These are phyloP conservation scores for Montipora capricornis DNA, from an alignment of 64 coral and sea anemone genomes.

Conservation along the genomic window DNA sequence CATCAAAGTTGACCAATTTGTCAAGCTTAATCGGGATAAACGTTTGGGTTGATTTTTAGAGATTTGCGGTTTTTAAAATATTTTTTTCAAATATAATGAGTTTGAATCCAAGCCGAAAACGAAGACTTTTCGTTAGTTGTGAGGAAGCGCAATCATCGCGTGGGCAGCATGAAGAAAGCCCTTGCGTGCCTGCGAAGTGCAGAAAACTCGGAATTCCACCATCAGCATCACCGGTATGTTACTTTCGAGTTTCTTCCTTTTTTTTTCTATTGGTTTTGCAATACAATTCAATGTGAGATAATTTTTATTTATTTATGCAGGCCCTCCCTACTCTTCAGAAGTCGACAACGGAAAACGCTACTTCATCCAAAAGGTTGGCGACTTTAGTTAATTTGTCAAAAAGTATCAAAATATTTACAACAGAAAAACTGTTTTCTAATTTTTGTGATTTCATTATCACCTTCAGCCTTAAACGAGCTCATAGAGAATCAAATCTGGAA, in stretches of 20 bases:
- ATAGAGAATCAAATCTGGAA: neutral
- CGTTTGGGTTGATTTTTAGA: neutral
- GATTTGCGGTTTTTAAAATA: neutral
- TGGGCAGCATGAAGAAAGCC: neutral
- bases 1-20: neutral
- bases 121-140: constrained; percentile 16
- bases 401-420: neutral
- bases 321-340: neutral
- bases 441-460: neutral
- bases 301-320: neutral
- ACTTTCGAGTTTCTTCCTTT: neutral
- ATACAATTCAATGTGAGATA: neutral
- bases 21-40: neutral
- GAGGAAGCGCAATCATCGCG: constrained; percentile 5
- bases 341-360: neutral
- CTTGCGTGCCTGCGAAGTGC: neutral
- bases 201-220: neutral
- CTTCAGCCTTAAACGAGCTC: constrained; percentile 5
- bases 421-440: neutral
- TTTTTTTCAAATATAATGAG: neutral
- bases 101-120: neutral
- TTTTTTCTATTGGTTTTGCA: neutral
- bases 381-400: neutral
- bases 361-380: neutral
- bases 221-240: neutral